Conservation (phyloP, 2,888 invertebrate genomes). For the Pharmacophagus antenor region DNA sequence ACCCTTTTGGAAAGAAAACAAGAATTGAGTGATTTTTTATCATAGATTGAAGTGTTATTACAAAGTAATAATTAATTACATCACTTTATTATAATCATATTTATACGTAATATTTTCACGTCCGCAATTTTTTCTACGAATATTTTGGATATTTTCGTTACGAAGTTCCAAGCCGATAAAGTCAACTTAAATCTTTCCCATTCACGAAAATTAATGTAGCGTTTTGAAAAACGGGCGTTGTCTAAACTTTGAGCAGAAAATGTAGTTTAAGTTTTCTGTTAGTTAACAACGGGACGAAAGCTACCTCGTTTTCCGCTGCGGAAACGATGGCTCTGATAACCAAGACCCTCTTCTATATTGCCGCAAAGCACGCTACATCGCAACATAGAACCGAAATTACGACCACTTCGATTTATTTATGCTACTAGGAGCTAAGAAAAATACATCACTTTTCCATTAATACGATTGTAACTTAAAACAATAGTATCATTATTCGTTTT, state of each 20-base stretch:
- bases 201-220: not conserved
- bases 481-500: too few relatives aligned
- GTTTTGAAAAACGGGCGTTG: slow-evolving; percentile 31
- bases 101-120: too few relatives aligned
- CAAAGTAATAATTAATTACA: too few relatives aligned
- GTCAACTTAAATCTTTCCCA: too few relatives aligned
- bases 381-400: slow-evolving; percentile 24
- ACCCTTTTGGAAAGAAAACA: too few relatives aligned
- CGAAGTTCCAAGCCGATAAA: too few relatives aligned
- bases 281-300: slow-evolving; percentile 51
- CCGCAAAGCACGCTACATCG: slow-evolving; percentile 50
- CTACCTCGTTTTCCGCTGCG: slow-evolving; percentile 49
- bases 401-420: slow-evolving; percentile 30
- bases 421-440: slow-evolving; percentile 26
- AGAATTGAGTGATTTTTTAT: too few relatives aligned
- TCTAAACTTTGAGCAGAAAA: slow-evolving; percentile 37
- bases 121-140: too few relatives aligned
- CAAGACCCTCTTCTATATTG: slow-evolving; percentile 52
- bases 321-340: slow-evolving; percentile 60
- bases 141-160: too few relatives aligned
- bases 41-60: too few relatives aligned
- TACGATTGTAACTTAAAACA: slow-evolving; percentile 7
- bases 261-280: slow-evolving; percentile 49
- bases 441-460: slow-evolving; percentile 11
- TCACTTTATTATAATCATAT: too few relatives aligned